phyloP scores from a whole-genome alignment of 2,113 vertebrate species.

The Bufo bufo region DNA sequence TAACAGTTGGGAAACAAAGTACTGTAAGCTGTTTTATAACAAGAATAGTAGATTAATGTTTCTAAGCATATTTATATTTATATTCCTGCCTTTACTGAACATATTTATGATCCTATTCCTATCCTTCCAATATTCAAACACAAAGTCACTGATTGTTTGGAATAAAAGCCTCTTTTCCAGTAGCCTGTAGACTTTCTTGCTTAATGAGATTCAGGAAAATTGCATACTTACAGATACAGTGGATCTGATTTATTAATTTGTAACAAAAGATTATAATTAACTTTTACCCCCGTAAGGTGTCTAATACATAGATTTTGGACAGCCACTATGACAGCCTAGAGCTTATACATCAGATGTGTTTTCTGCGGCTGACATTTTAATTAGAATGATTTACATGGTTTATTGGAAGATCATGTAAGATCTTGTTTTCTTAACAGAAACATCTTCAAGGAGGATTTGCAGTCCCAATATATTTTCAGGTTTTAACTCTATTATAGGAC shows the following conservation, averaged over 20 bases:
- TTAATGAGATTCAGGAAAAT: slow-evolving; percentile 51
- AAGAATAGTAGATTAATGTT: neutral
- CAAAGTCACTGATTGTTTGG: slow-evolving; percentile 16
- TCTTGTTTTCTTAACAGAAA: neutral
- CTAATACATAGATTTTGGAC: slow-evolving; percentile 34
- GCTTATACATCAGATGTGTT: slow-evolving; percentile 36
- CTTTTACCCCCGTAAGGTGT: slow-evolving; percentile 51
- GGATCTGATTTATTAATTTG: no score
- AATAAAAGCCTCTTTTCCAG: slow-evolving; percentile 20
- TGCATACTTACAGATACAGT: slow-evolving; percentile 6
- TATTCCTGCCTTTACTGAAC: neutral
- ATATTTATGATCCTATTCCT: neutral
- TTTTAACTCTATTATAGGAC: neutral
- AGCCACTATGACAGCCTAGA: slow-evolving; percentile 28
- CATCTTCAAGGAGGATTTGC: neutral
- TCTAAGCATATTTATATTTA: neutral
- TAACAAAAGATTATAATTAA: slow-evolving; percentile 52
- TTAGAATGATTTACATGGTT: slow-evolving; percentile 52
- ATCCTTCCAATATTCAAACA: neutral
- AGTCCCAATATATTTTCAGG: neutral
- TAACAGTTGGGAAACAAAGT: slow-evolving; percentile 11
- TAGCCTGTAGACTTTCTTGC: neutral
- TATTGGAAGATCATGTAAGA: slow-evolving; percentile 19
- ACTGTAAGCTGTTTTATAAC: neutral
- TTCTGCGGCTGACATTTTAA: slow-evolving; percentile 39